Conservation (phyloP, 2,797 vertebrate species). For the Anas bahamensis region DNA sequence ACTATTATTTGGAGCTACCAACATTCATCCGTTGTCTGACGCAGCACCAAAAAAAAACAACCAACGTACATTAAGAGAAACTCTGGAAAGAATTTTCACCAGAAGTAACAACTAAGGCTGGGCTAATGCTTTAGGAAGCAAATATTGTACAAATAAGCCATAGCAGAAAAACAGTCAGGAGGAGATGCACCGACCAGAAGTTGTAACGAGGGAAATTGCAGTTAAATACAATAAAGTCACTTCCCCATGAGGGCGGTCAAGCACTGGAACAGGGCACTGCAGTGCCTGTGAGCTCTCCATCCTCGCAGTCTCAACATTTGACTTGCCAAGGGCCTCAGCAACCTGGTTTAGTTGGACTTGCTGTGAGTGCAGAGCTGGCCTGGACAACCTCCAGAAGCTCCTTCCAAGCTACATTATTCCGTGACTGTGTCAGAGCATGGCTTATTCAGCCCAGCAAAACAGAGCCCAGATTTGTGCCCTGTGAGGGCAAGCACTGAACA, state of each 20-base stretch:
- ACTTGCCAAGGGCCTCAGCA: background rate
- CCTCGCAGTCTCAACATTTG: background rate
- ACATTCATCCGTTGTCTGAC: background rate
- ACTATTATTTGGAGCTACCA: background rate
- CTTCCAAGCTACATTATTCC: background rate
- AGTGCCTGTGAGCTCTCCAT: background rate
- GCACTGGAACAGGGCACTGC: background rate
- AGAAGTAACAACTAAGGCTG: background rate
- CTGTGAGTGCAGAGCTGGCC: background rate
- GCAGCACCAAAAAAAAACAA: background rate
- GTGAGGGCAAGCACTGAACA: background rate
- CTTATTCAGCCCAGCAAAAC: background rate
- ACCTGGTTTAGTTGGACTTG: background rate
- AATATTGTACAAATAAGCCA: background rate
- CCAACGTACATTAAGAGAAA: background rate
- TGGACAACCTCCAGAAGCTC: background rate
- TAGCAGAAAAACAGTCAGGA: background rate
- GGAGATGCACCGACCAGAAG: background rate
- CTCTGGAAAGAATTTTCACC: background rate
- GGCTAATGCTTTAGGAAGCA: background rate
- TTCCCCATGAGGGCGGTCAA: background rate
- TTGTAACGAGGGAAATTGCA: background rate
- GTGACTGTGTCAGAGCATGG: fast-evolving
- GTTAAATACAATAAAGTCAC: background rate
- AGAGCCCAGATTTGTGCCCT: background rate